Evolutionary conservation across 1,140 invertebrate genomes (phyloP).

Genomic region (Nymphalis io): DNA sequence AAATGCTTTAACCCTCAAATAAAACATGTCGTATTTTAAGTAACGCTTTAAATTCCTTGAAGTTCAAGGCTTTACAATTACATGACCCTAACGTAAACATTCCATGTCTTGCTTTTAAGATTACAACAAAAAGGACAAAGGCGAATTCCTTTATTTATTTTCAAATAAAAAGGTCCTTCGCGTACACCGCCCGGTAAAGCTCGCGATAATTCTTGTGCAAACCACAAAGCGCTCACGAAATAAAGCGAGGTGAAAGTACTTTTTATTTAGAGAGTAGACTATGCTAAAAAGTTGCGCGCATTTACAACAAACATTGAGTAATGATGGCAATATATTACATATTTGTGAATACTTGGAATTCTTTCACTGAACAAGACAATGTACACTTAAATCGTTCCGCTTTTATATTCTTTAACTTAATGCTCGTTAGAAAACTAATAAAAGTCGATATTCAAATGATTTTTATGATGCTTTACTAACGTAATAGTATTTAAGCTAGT

Average conservation of each 20-base stretch:
- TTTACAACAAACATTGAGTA: slow-evolving; percentile 68
- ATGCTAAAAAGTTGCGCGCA: slow-evolving; percentile 62
- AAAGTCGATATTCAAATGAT: slow-evolving; percentile 23
- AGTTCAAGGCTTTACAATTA: slow-evolving; percentile 30
- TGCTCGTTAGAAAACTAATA: slow-evolving; percentile 27
- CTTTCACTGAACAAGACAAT: slow-evolving; percentile 44
- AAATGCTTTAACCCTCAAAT: background rate
- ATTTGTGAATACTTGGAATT: slow-evolving; percentile 49
- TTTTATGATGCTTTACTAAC: slow-evolving; percentile 23
- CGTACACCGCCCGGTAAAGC: slow-evolving; percentile 35
- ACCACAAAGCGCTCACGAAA: slow-evolving; percentile 48
- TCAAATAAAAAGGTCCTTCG: slow-evolving; percentile 44
- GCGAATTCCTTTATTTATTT: slow-evolving; percentile 46
- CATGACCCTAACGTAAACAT: slow-evolving; percentile 43
- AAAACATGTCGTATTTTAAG: background rate
- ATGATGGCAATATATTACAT: slow-evolving; percentile 53
- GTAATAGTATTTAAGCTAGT: slow-evolving; percentile 16
- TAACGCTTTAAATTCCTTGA: slow-evolving; percentile 21
- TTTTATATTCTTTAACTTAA: slow-evolving; percentile 14
- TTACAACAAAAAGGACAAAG: slow-evolving; percentile 45
- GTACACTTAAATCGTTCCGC: slow-evolving; percentile 13
- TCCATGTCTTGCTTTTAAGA: slow-evolving; percentile 44
- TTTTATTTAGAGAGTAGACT: slow-evolving; percentile 66
- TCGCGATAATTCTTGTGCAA: slow-evolving; percentile 57
- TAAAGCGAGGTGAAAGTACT: slow-evolving; percentile 67